These are phyloP conservation scores for Drosophila robusta DNA, from an alignment of 2,888 invertebrate genomes.

Conservation along the genomic window DNA sequence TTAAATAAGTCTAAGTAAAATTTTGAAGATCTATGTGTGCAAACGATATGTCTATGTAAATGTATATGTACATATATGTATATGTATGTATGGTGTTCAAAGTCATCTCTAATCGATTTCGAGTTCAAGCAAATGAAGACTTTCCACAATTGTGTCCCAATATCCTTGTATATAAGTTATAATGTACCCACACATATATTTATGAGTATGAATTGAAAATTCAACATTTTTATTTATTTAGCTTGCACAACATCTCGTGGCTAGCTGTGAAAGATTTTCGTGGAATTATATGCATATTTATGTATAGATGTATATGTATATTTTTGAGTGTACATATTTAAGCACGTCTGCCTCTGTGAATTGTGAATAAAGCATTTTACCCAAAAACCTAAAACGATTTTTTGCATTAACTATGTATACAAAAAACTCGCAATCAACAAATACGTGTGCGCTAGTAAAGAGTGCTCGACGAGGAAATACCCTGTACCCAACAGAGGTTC, in stretches of 20 bases:
- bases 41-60: slow-evolving; percentile 3
- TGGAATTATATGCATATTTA: slow-evolving; percentile 28
- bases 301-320: slow-evolving; percentile 20
- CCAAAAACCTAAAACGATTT: slow-evolving; percentile 30
- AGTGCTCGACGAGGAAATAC: neutral
- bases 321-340: slow-evolving; percentile 38
- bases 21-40: slow-evolving; percentile 23
- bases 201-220: slow-evolving; percentile 16
- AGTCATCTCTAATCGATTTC: slow-evolving; percentile 25
- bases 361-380: slow-evolving; percentile 73
- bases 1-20: slow-evolving; percentile 4
- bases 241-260: slow-evolving; percentile 15
- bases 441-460: neutral
- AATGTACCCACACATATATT: slow-evolving; percentile 4
- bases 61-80: neutral
- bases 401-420: slow-evolving; percentile 16
- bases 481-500: neutral
- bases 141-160: slow-evolving; percentile 25
- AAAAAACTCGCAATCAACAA: neutral
- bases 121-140: slow-evolving; percentile 58
- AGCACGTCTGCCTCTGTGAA: slow-evolving; percentile 38
- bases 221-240: slow-evolving; percentile 3
- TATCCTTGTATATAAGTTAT: slow-evolving; percentile 27
- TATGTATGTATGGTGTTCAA: slow-evolving; percentile 10
- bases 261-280: slow-evolving; percentile 29